A percentile compares a stretch with the other conserved stretches of the same genome.
Evolutionary conservation across 2,888 invertebrate genomes (phyloP).

Genomic region (Noctua comes): DNA sequence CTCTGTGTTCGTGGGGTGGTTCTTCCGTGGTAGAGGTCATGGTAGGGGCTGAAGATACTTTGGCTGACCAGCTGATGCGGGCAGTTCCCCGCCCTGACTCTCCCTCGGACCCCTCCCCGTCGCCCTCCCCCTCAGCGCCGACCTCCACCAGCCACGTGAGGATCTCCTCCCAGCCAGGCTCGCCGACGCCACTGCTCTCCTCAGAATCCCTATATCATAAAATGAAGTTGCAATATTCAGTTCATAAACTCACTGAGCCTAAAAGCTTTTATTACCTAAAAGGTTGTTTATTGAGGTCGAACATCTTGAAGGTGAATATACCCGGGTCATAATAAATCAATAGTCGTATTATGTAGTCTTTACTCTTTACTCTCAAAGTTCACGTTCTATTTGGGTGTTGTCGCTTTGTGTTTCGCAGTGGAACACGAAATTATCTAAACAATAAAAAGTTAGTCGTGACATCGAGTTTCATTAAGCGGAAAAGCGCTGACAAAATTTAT

Average conservation of each 20-base stretch:
- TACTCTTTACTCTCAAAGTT: constrained; percentile 53
- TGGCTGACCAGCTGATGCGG: constrained; percentile 95
- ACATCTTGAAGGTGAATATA: constrained; percentile 70
- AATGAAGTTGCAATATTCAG: constrained; percentile 55
- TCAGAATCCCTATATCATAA: constrained; percentile 77
- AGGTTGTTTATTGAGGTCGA: constrained; percentile 70
- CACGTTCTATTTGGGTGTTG: constrained; percentile 62
- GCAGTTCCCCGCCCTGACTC: constrained; percentile 94
- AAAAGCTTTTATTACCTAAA: constrained; percentile 67
- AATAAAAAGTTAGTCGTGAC: constrained; percentile 77
- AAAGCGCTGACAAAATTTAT: constrained; percentile 80
- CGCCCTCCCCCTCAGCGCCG: constrained; percentile 93
- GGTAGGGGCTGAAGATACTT: constrained; percentile 82
- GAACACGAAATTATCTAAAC: constrained; percentile 72
- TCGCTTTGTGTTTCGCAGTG: constrained; percentile 59
- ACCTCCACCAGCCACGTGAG: constrained; percentile 98
- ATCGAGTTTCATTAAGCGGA: constrained; percentile 82
- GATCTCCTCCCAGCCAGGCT: constrained; percentile 93
- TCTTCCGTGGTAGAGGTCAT: constrained; percentile 83
- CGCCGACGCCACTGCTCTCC: constrained; percentile 82
- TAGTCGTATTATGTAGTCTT: constrained; percentile 56
- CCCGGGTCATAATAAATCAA: constrained; percentile 73
- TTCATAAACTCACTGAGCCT: constrained; percentile 65
- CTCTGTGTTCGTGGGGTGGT: constrained; percentile 90
- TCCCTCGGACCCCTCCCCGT: constrained; percentile 85